These are phyloP conservation scores for Myotis pilosus DNA, from an alignment of 2,797 vertebrate genomes.

Conservation along the genomic window DNA sequence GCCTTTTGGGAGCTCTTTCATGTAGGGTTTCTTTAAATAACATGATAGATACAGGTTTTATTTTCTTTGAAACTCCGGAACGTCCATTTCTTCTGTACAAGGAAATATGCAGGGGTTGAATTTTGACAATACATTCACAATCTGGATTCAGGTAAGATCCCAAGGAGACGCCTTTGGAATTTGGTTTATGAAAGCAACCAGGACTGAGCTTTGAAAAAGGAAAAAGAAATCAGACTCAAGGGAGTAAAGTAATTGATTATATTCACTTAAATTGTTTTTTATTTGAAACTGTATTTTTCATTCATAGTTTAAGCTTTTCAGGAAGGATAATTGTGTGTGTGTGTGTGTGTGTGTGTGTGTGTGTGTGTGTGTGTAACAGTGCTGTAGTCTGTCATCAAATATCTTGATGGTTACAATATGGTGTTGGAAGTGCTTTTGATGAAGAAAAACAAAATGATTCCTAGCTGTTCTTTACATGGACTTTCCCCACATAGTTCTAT, in stretches of 20 bases:
- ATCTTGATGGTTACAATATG: neutral
- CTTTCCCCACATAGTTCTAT: neutral
- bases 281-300: constrained; percentile 31
- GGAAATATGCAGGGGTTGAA: neutral
- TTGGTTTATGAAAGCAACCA: neutral
- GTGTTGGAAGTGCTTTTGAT: neutral
- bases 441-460: neutral
- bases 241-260: neutral
- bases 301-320: neutral
- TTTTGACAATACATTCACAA: neutral
- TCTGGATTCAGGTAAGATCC: constrained; percentile 21
- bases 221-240: neutral
- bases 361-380: neutral
- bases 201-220: neutral
- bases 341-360: neutral
- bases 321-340: constrained; percentile 27
- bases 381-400: neutral
- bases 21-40: neutral
- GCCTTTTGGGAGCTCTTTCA: constrained; percentile 29
- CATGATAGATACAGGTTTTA: neutral
- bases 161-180: neutral
- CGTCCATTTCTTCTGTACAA: neutral
- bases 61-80: neutral
- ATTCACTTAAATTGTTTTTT: constrained; percentile 12
- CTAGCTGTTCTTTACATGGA: neutral